phyloP scores from a whole-genome alignment of 2,113 vertebrate species.

The Scartelaos histophorus region DNA sequence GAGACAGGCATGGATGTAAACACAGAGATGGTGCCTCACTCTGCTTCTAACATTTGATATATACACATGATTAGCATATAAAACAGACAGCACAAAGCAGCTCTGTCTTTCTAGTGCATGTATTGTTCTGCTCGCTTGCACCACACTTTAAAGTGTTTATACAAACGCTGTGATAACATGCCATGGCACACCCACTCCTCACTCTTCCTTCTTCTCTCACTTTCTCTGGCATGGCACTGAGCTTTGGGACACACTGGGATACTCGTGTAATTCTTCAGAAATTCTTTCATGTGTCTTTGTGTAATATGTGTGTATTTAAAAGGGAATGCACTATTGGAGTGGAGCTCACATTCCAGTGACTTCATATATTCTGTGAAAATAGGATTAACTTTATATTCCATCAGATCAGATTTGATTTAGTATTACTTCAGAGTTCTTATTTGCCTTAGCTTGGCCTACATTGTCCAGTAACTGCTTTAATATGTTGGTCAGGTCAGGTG shows the following conservation, averaged over 20 bases:
- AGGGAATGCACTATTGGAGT: constrained; percentile 33
- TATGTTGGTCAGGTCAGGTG: neutral
- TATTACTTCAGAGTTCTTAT: neutral
- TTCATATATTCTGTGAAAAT: neutral
- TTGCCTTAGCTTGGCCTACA: neutral
- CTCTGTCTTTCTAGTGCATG: constrained; percentile 47
- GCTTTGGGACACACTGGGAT: constrained; percentile 56
- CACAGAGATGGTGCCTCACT: constrained; percentile 52
- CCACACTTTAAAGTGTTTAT: constrained; percentile 67
- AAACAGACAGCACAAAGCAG: constrained; percentile 43
- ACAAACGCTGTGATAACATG: constrained; percentile 48
- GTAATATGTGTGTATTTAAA: constrained; percentile 5
- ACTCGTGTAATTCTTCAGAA: constrained; percentile 57
- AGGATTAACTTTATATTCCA: neutral
- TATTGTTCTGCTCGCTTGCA: constrained; percentile 41
- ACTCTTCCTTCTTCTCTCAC: constrained; percentile 46
- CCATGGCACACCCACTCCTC: constrained; percentile 44
- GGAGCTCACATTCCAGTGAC: constrained; percentile 18
- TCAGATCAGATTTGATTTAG: neutral
- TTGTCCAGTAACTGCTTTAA: neutral
- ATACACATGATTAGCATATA: constrained; percentile 35
- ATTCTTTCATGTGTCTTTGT: constrained; percentile 26
- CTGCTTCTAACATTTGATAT: constrained; percentile 17
- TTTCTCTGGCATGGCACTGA: constrained; percentile 47
- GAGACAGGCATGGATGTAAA: constrained; percentile 70